Evolutionary conservation across 2,113 vertebrate species (phyloP), one percentile per base, ranked within the genome.

Genomic region (Dicrurus megarhynchus): DNA sequence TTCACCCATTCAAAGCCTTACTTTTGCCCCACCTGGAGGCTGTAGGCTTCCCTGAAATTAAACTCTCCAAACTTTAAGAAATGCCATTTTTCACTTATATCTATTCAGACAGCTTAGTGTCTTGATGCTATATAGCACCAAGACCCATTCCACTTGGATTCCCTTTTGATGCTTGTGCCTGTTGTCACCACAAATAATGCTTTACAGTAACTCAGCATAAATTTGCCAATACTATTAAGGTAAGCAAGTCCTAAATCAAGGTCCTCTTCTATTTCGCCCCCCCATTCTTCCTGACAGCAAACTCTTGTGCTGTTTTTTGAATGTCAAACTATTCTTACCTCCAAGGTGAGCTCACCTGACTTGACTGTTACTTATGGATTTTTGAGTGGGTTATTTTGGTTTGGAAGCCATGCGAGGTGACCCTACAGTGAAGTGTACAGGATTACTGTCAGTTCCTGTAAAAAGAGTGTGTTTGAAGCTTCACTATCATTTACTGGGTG

Each of bases 1-100:
- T 50, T 71, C 37, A 52, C 37, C 50, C 30, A 3, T 22, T 32
- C 16, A 30, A 65, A 87, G 55, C n/a, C 87, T 94, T 84, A 81
- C 41, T 95, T 93, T 87, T 93, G 71, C 80, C 77, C 63, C 47
- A 84, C 33, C 73, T 84, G 80, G 73, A 90, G 86, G 84, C 55
- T 28, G 37, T 4, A 76, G 37, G 11, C 23, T 74, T 84, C 65
- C 83, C 57, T 39, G 81, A 84, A 87, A 49, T 9, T 2, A 80
- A 84, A 49, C 22, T 80, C 76, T 76, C 16, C 44, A 53, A 87
- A 82, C 19, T 6, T 7, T 53, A 28, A 65, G n/a, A 86, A 67
- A 56, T 2, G 4, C 24, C 6, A 1, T 16, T 86, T 82, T 75
- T 70, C 9, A 37, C 32, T 52, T 52, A 9, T 1, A 5, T 37